Evolutionary conservation across 1,140 invertebrate genomes (phyloP), one percentile per base, ranked within the genome.

Genomic region (Neomicropteryx cornuta): DNA sequence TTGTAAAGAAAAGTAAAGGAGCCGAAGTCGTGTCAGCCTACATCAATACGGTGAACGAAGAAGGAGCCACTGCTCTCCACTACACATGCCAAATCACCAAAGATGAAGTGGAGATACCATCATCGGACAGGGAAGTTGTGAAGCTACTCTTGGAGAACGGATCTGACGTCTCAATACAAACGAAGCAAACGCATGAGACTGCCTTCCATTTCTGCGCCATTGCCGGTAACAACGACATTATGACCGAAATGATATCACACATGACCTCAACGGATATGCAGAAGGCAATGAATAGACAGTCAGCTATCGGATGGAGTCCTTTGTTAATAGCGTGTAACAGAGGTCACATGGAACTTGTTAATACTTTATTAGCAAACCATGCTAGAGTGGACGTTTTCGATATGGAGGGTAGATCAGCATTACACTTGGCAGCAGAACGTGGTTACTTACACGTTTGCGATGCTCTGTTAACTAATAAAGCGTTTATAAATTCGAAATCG

Each of bases 301-400:
- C 88, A 18, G 75, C 76, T 3, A 75, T 83, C 38, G 95, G 95
- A 2, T 97, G 95, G 91, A 97, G 94, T 0, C 94, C 96, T 3
- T 66, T 99, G 36, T 67, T 97, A 17, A 92, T 97, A 42, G 96
- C 96, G 8, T 83, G 83, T 43, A 75, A 88, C 54, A 63, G 71
- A 49, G 79, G 81, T 10, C 83, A 87, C 50, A 81, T 82, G 72
- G 81, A 88, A 53, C 71, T 91, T 45, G 84, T 93, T 1, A 88
- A 80, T 48, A 94, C 83, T 35, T 71, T 95, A 21, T 65, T 96
- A 30, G 71, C 80, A 17, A 90, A 93, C 57, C 88, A 95, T 60
- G 95, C 94, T 2, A 79, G 96, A 55, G 96, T 99, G 5, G 96
- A 99, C 63, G 94, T 99, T 0, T 99, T 99, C 61, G 96, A 99